phyloP scores from a whole-genome alignment of 2,113 vertebrate species.

The Conger conger region DNA sequence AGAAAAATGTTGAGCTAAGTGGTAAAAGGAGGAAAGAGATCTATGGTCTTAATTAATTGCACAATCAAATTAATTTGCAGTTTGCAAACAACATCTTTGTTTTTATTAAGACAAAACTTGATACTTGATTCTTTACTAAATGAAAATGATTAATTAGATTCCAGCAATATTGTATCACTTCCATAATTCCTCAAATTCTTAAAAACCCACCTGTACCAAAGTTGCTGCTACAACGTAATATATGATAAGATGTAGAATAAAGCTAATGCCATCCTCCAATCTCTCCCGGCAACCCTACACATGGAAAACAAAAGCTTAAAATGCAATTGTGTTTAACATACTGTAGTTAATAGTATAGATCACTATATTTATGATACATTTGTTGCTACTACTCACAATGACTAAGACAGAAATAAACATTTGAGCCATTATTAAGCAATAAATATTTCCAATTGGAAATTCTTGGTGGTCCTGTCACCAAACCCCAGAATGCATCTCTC shows the following conservation, averaged over 20 bases:
- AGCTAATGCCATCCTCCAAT: constrained; percentile 40
- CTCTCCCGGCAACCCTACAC: constrained; percentile 57
- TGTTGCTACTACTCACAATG: neutral
- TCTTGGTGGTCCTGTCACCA: neutral
- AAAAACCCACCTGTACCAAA: constrained; percentile 47
- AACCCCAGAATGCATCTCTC: neutral
- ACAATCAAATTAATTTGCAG: too few species aligned
- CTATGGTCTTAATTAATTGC: too few species aligned
- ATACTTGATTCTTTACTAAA: too few species aligned
- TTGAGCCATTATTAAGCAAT: too few species aligned
- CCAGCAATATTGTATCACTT: too few species aligned
- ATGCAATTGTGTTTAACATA: neutral
- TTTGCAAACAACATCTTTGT: too few species aligned
- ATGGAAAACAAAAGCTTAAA: neutral
- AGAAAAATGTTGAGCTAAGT: too few species aligned
- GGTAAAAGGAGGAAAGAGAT: too few species aligned
- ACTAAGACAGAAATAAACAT: neutral
- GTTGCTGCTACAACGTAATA: constrained; percentile 35
- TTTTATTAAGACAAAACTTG: too few species aligned
- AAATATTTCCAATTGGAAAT: neutral
- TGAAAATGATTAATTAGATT: too few species aligned
- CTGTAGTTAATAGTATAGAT: neutral
- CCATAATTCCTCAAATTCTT: neutral
- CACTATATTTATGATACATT: neutral
- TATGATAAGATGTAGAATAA: constrained; percentile 44